Percentiles rank a stretch among this genome's conserved stretches.
Evolutionary conservation across 1,140 invertebrate genomes (phyloP).

Genomic region (Zaprionus capensis): DNA sequence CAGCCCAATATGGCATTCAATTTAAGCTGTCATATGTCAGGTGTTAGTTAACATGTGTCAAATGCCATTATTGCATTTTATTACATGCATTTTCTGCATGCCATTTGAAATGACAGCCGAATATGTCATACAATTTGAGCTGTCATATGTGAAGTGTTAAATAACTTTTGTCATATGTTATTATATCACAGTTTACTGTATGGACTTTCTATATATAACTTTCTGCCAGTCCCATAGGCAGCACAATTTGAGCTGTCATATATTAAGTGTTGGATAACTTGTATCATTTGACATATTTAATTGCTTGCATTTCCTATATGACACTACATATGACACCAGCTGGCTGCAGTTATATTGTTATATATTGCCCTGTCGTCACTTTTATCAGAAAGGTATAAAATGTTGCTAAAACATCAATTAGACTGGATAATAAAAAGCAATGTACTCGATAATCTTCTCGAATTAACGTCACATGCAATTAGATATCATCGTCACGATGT

Average conservation of each 20-base stretch:
- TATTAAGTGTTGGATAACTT: neutral
- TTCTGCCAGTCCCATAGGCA: neutral
- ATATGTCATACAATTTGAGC: too few species aligned
- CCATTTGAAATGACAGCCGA: neutral
- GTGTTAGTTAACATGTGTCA: neutral
- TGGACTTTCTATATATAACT: neutral
- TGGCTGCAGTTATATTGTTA: neutral
- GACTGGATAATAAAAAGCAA: neutral
- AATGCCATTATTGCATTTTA: neutral
- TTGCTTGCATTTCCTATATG: neutral
- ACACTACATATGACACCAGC: neutral
- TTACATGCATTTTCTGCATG: neutral
- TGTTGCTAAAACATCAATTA: conserved; percentile 6
- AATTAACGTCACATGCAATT: neutral
- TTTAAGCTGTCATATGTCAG: neutral
- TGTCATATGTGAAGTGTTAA: neutral
- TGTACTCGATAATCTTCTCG: conserved; percentile 1
- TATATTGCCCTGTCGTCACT: neutral
- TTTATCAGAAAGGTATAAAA: neutral
- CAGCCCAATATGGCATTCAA: neutral
- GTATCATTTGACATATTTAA: neutral
- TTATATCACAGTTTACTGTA: neutral
- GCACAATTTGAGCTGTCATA: neutral
- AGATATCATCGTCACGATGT: neutral
- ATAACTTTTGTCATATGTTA: neutral